phyloP scores from a whole-genome alignment of 2,888 invertebrate genomes.

The Trichogramma evanescens region DNA sequence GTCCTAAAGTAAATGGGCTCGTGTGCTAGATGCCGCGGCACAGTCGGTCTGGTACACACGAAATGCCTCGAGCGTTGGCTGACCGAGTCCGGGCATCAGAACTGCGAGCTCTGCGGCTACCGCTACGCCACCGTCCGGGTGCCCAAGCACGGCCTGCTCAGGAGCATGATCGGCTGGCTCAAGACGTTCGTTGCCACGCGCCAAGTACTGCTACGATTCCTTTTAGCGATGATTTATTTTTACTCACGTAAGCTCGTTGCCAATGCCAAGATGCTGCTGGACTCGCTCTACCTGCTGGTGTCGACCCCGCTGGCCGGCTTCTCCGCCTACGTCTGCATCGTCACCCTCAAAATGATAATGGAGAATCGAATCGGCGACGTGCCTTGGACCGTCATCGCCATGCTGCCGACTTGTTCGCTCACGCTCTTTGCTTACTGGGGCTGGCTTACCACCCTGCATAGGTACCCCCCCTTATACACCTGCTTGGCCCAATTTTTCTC shows the following conservation, averaged over 20 bases:
- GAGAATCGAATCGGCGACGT: conserved; percentile 37
- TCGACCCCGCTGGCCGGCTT: conserved; percentile 43
- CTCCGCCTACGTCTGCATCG: conserved; percentile 41
- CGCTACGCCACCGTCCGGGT: conserved; percentile 46
- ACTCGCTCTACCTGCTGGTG: conserved; percentile 39
- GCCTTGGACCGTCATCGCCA: conserved; percentile 43
- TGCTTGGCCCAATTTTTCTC: not conserved
- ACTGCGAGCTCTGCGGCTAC: conserved; percentile 54
- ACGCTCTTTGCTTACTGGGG: conserved; percentile 44
- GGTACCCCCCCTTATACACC: conserved; percentile 33
- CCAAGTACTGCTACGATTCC: conserved; percentile 29
- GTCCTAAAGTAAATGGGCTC: not conserved
- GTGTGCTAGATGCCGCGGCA: conserved; percentile 48
- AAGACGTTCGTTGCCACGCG: conserved; percentile 39
- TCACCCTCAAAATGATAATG: conserved; percentile 37
- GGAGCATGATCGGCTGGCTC: conserved; percentile 39
- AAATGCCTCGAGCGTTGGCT: conserved; percentile 55
- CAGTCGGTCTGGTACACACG: conserved; percentile 51
- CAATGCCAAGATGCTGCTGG: conserved; percentile 37
- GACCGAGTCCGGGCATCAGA: conserved; percentile 49
- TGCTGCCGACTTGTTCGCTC: conserved; percentile 42
- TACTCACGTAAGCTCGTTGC: not conserved
- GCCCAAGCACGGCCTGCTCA: conserved; percentile 35
- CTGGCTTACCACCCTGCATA: conserved; percentile 42
- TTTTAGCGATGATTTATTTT: no score